phyloP scores from a whole-genome alignment of 2,797 vertebrate species.

The Myotis findleyi region DNA sequence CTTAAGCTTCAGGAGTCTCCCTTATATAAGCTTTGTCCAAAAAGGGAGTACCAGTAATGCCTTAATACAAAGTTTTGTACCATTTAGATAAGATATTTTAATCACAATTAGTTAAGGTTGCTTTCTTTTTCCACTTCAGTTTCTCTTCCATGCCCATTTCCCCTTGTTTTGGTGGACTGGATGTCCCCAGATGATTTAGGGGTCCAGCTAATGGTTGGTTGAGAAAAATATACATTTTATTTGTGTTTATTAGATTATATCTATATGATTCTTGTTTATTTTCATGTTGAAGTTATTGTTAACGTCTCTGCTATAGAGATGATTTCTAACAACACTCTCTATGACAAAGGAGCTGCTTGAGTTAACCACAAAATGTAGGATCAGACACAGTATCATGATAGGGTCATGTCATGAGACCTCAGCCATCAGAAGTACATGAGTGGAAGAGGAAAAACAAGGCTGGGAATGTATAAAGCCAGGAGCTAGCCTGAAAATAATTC shows the following conservation, averaged over 20 bases:
- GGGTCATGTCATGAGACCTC: neutral
- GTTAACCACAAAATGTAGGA: neutral
- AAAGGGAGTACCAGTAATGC: neutral
- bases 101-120: neutral
- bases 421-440: neutral
- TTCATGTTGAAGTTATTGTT: neutral
- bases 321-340: neutral
- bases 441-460: neutral
- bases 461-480: neutral
- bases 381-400: neutral
- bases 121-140: neutral
- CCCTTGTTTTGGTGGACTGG: neutral
- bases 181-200: too few relatives aligned
- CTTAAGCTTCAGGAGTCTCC: neutral
- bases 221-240: neutral
- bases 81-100: neutral
- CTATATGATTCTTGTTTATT: neutral
- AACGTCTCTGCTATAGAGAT: neutral
- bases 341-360: neutral
- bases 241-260: constrained; percentile 1
- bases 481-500: constrained; percentile 4
- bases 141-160: neutral
- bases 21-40: neutral
- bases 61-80: neutral
- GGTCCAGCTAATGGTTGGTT: neutral